Conservation (phyloP, 2,113 vertebrate species). For the Entomyzon cyanotis region DNA sequence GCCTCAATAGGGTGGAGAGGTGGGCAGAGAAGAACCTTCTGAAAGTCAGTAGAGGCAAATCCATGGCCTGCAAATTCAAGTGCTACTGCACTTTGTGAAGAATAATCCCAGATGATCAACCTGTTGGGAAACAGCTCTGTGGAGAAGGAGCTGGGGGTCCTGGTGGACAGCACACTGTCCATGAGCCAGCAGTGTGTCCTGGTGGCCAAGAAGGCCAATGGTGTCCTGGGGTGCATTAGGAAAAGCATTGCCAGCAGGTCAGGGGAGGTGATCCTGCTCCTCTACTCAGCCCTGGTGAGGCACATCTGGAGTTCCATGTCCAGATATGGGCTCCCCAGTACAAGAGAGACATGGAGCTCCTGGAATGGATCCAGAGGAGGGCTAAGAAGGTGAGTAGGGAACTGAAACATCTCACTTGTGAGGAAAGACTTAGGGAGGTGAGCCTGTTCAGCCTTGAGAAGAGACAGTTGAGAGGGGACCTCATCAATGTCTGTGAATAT, state of each 20-base stretch:
- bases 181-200: neutral
- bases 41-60: neutral
- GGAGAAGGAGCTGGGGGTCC: neutral
- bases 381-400: neutral
- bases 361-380: neutral
- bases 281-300: neutral
- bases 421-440: neutral
- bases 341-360: neutral
- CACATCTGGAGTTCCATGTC: neutral
- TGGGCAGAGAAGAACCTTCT: neutral
- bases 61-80: neutral
- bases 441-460: fast-evolving
- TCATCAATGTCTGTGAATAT: neutral
- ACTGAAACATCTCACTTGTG: neutral
- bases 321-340: neutral
- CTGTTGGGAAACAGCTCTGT: neutral
- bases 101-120: neutral
- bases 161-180: neutral
- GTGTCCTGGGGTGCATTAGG: too few relatives aligned
- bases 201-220: neutral
- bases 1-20: neutral
- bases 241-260: neutral
- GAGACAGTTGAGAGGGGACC: neutral
- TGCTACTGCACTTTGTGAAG: neutral
- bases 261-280: neutral